Percentiles rank a stretch among this genome's conserved stretches.
Evolutionary conservation across 2,797 vertebrate species (phyloP).

Genomic region (Xiphophorus birchmanni): DNA sequence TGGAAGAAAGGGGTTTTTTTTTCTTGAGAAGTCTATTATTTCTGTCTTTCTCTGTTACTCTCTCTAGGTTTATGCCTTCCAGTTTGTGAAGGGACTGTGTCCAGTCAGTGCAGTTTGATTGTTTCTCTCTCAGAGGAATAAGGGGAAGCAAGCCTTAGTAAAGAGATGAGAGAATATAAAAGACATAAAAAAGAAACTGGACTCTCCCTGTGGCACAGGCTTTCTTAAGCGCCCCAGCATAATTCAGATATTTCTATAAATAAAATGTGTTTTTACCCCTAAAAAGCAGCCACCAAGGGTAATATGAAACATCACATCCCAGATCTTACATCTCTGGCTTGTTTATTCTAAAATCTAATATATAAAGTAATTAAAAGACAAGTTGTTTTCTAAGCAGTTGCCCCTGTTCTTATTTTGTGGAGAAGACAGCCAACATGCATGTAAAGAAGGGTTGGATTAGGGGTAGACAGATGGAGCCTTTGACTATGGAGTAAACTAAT

Average conservation of each 20-base stretch:
- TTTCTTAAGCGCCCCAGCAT: slow-evolving; percentile 43
- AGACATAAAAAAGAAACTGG: slow-evolving; percentile 43
- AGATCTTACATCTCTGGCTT: slow-evolving; percentile 51
- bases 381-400: neutral
- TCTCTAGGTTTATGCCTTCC: slow-evolving; percentile 63
- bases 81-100: slow-evolving; percentile 69
- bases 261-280: slow-evolving; percentile 67
- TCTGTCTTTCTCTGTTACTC: slow-evolving; percentile 60
- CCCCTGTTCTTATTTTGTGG: neutral
- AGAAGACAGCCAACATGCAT: slow-evolving; percentile 48
- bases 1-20: slow-evolving; percentile 58
- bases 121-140: slow-evolving; percentile 63
- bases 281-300: slow-evolving; percentile 71
- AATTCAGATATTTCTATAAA: slow-evolving; percentile 72
- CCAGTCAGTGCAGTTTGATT: slow-evolving; percentile 77
- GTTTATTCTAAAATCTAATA: slow-evolving; percentile 54
- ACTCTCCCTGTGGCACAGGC: slow-evolving; percentile 65
- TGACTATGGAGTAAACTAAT: slow-evolving; percentile 29
- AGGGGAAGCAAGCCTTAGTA: slow-evolving; percentile 48
- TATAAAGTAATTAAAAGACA: slow-evolving; percentile 35
- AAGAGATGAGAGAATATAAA: slow-evolving; percentile 57
- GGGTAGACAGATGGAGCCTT: slow-evolving; percentile 38
- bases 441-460: slow-evolving; percentile 7
- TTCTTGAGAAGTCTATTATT: slow-evolving; percentile 58
- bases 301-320: slow-evolving; percentile 45